Evolutionary conservation across 2,113 vertebrate genomes (phyloP).

Genomic region (Coryphaenoides rupestris): DNA sequence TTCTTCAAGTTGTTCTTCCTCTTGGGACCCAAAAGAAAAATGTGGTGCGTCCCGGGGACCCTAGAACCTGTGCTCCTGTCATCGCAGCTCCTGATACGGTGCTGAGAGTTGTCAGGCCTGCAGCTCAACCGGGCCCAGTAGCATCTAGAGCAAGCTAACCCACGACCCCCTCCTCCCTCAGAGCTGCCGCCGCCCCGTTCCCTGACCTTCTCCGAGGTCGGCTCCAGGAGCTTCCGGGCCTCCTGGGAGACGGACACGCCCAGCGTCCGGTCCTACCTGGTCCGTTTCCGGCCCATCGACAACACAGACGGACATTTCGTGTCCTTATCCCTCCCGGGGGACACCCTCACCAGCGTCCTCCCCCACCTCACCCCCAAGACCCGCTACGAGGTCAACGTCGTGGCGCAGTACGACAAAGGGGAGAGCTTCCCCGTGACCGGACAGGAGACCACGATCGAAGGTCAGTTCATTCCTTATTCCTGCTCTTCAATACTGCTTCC

Average conservation of each 20-base stretch:
- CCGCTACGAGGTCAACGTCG: slow-evolving; percentile 83
- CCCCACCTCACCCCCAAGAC: slow-evolving; percentile 84
- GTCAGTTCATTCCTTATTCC: no score
- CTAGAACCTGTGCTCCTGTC: no score
- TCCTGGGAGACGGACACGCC: slow-evolving; percentile 79
- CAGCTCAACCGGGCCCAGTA: no score
- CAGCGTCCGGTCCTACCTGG: slow-evolving; percentile 78
- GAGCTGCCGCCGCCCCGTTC: slow-evolving; percentile 78
- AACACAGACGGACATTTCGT: slow-evolving; percentile 68
- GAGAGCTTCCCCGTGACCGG: slow-evolving; percentile 82
- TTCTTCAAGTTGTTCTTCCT: no score
- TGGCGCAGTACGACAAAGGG: slow-evolving; percentile 84
- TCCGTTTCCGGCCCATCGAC: slow-evolving; percentile 77
- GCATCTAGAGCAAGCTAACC: no score
- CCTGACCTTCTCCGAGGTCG: slow-evolving; percentile 83
- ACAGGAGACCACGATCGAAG: slow-evolving; percentile 85
- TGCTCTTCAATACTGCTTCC: no score
- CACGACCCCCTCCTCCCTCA: slow-evolving; percentile 56
- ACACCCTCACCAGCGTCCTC: slow-evolving; percentile 75
- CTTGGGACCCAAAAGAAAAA: no score
- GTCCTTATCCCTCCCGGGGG: slow-evolving; percentile 81
- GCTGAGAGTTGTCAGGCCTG: no score
- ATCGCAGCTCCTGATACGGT: no score
- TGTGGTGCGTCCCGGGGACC: no score
- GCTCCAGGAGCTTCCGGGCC: slow-evolving; percentile 81